Percentiles rank a stretch among this genome's conserved stretches.
These are phyloP conservation scores for Dipodomys merriami DNA, from an alignment of 2,113 vertebrate species.

Conservation along the genomic window DNA sequence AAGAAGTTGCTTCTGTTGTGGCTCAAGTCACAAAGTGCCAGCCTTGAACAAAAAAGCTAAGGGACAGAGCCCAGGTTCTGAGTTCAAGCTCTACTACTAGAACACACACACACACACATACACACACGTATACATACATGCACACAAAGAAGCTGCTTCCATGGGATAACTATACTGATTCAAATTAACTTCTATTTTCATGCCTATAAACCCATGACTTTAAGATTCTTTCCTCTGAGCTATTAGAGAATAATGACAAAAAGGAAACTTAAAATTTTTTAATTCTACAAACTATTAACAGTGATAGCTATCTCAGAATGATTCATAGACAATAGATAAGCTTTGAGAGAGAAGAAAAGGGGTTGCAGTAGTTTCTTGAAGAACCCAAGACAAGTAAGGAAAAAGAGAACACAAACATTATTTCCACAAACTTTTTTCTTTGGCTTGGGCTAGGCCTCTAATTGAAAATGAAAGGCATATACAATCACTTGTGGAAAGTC, in stretches of 20 bases:
- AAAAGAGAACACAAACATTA: not conserved
- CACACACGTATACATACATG: too few relatives aligned
- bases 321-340: not conserved
- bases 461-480: not conserved
- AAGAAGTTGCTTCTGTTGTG: too few relatives aligned
- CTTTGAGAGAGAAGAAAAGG: constrained; percentile 9
- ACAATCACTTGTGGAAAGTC: not conserved
- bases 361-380: not conserved
- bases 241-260: constrained; percentile 6
- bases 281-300: constrained; percentile 29
- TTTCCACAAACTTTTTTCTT: not conserved
- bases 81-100: too few relatives aligned
- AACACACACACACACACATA: not conserved
- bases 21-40: too few relatives aligned
- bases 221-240: not conserved
- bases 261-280: constrained; percentile 10
- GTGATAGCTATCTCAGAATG: constrained; percentile 3
- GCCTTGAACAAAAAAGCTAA: too few relatives aligned
- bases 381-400: not conserved
- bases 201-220: not conserved
- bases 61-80: too few relatives aligned
- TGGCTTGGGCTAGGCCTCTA: not conserved
- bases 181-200: not conserved
- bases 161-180: not conserved
- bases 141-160: not conserved